phyloP scores from a whole-genome alignment of 2,797 vertebrate genomes.

The Naso thynnoides region DNA sequence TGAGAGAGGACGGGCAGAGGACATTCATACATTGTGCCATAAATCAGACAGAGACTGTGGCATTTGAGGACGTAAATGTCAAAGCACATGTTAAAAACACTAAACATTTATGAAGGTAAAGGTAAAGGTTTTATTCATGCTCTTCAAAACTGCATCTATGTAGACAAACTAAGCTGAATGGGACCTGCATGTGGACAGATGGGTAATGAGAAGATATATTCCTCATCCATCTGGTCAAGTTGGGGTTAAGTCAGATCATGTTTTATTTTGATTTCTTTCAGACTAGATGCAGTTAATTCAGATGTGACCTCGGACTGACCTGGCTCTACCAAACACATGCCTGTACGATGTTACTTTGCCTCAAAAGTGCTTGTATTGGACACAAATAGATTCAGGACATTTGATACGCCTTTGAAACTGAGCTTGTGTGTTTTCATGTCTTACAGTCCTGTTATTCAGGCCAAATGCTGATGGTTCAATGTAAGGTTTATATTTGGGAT shows the following conservation, averaged over 20 bases:
- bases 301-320: not conserved
- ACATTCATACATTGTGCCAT: not conserved
- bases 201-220: not conserved
- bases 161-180: not conserved
- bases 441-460: not conserved
- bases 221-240: not conserved
- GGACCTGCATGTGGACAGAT: not conserved
- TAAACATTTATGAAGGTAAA: not conserved
- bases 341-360: not conserved
- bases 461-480: not conserved
- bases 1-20: slow-evolving; percentile 2
- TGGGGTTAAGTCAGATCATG: not conserved
- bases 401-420: slow-evolving; percentile 36
- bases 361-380: not conserved
- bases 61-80: slow-evolving; percentile 15
- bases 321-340: not conserved
- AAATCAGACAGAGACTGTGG: slow-evolving; percentile 2
- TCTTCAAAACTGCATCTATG: not conserved
- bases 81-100: not conserved
- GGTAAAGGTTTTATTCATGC: not conserved
- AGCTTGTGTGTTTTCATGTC: slow-evolving; percentile 3
- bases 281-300: not conserved
- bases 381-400: slow-evolving; percentile 53
- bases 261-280: not conserved
- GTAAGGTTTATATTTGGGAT: not conserved